Conservation (phyloP, 2,888 invertebrate species). For the Caenorhabditis sp. region DNA sequence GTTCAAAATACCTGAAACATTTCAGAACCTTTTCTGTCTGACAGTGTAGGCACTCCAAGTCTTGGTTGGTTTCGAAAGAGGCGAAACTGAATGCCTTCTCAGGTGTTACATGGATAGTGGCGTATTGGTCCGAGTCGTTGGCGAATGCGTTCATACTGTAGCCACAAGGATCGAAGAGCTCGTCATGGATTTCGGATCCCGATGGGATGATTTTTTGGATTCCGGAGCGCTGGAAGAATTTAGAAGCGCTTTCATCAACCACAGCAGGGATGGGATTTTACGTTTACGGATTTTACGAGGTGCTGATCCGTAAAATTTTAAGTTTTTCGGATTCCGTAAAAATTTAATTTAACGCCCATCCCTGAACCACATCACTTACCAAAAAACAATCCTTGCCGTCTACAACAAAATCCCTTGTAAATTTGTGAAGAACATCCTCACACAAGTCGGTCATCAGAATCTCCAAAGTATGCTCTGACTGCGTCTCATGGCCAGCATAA, state of each 20-base stretch:
- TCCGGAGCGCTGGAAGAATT: too few relatives aligned
- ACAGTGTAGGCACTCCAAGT: constrained; percentile 81
- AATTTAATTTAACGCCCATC: too few relatives aligned
- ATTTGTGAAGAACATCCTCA: constrained; percentile 92
- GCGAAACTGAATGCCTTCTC: constrained; percentile 95
- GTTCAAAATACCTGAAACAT: constrained; percentile 49
- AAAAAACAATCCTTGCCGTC: constrained; percentile 79
- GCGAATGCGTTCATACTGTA: constrained; percentile 99
- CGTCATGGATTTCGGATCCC: constrained; percentile 96
- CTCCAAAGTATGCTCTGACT: constrained; percentile 91
- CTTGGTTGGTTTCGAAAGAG: constrained; percentile 92
- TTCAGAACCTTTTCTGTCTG: constrained; percentile 80
- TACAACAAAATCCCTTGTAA: constrained; percentile 89
- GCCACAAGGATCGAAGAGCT: constrained; percentile 97
- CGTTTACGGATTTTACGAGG: too few relatives aligned
- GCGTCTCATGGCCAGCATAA: too few relatives aligned
- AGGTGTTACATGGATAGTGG: constrained; percentile 99
- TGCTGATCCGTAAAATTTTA: too few relatives aligned
- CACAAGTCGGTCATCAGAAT: constrained; percentile 95
- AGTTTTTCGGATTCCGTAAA: too few relatives aligned
- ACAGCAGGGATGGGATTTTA: too few relatives aligned
- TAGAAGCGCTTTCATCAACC: too few relatives aligned
- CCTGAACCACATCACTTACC: too few relatives aligned
- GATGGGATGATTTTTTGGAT: constrained; percentile 86
- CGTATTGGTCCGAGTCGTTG: constrained; percentile 92